Base-by-base conservation (phyloP, 2,888 invertebrate genomes). In the Drosophila emarginata region DNA sequence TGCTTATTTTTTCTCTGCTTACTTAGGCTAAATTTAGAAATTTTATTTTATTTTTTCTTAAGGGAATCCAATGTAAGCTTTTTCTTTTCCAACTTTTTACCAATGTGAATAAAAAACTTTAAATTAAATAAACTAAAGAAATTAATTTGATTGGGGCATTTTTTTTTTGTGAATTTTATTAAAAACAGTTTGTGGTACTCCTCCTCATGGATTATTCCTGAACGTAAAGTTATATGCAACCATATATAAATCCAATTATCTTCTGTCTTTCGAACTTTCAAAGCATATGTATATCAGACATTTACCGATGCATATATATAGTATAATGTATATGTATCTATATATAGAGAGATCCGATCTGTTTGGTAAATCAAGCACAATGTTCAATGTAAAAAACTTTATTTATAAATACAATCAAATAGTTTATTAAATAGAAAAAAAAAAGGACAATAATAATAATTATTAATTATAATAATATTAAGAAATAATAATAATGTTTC, bases 351-450 rank as follows among this genome's bases (percentile, higher is more conserved):
- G 23, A 23, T 23, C n/a, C n/a, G n/a, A n/a, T n/a, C n/a, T 23
- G 23, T 4, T 26, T 5, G 26, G 1, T 26, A 26, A 26, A 26
- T 26, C 26, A 21, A 11, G 56, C 21, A 62, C 18, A 61, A 52
- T 21, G 45, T 75, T 73, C 64, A 71, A 78, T 81, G 78, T 75
- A 81, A 86, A 80, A 84, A 85, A 78, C 82, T 82, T 82, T 86
- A 84, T 86, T 83, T 81, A 84, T 86, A 86, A 84, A 87, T 84
- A 87, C 75, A 79, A 78, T 57, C 39, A 76, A 74, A 86, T 79
- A 74, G 80, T 61, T 73, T 77, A 69, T 68, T 53, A 69, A 66
- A 68, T 63, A 69, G 56, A 57, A 54, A 54, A 72, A 57, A 37
- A 72, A 61, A 63, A 72, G 53, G 61, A 26, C 7, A 9, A 45